Percentiles rank a stretch among this genome's conserved stretches.
These are phyloP conservation scores for Silurus lanzhouensis DNA, from an alignment of 2,797 vertebrate genomes.

Conservation along the genomic window DNA sequence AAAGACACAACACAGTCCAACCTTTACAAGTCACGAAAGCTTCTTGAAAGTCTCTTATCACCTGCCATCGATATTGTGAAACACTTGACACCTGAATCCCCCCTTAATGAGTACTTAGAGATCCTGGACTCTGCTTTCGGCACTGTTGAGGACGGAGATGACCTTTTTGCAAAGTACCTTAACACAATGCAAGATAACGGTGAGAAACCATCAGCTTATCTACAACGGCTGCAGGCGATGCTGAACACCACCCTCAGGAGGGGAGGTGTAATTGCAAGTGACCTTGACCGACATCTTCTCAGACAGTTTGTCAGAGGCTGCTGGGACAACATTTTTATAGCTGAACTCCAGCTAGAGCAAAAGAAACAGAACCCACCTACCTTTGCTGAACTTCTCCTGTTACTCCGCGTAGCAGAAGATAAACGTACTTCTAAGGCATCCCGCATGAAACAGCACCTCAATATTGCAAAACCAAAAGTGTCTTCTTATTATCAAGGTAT, in stretches of 20 bases:
- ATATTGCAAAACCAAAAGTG: no score
- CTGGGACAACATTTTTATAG: slow-evolving; percentile 35
- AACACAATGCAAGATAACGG: slow-evolving; percentile 5
- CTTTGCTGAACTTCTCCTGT: slow-evolving; percentile 40
- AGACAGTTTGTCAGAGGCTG: slow-evolving; percentile 46
- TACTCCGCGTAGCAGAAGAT: slow-evolving; percentile 34
- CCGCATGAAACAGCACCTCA: slow-evolving; percentile 28
- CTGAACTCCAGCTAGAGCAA: slow-evolving; percentile 33
- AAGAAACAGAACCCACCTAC: slow-evolving; percentile 25
- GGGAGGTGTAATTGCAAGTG: slow-evolving; percentile 5
- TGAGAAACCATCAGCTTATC: slow-evolving; percentile 29
- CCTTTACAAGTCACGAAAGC: no score
- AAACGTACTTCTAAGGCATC: slow-evolving; percentile 1
- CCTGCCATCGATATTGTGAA: no score
- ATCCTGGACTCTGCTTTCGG: slow-evolving; percentile 45
- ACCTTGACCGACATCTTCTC: slow-evolving; percentile 25
- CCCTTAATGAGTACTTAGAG: slow-evolving; percentile 1
- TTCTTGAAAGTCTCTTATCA: no score
- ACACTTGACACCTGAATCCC: no score
- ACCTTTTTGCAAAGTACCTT: slow-evolving; percentile 6
- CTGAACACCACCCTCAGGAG: not conserved
- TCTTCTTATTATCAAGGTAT: no score
- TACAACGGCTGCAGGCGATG: not conserved
- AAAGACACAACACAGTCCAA: no score
- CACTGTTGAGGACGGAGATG: slow-evolving; percentile 34